Conservation (phyloP, 2,888 invertebrate species). For the Sarcophaga subvicina region DNA sequence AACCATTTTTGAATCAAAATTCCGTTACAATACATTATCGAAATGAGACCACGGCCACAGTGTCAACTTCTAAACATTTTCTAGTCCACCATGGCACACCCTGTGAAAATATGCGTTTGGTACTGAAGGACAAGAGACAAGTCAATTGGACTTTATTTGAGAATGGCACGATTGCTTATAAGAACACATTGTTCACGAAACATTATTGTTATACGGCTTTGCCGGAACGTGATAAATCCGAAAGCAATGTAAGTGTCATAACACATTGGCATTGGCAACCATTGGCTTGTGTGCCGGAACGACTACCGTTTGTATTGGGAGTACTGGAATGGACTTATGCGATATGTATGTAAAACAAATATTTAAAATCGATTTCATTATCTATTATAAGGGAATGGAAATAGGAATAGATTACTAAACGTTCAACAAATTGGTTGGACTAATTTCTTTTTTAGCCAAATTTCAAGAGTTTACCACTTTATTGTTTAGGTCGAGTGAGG, state of each 20-base stretch:
- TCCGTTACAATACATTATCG: constrained; percentile 52
- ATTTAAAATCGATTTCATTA: too few relatives aligned
- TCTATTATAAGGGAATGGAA: too few relatives aligned
- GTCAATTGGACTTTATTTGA: constrained; percentile 67
- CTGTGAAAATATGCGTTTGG: constrained; percentile 75
- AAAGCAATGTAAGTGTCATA: neutral
- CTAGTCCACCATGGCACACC: constrained; percentile 74
- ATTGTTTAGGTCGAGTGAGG: too few relatives aligned
- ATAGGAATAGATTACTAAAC: too few relatives aligned
- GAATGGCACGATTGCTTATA: constrained; percentile 75
- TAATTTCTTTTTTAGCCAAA: too few relatives aligned
- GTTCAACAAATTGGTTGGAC: too few relatives aligned
- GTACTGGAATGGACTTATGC: constrained; percentile 78
- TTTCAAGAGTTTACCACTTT: too few relatives aligned
- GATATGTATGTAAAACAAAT: constrained; percentile 73
- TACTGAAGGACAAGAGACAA: constrained; percentile 68
- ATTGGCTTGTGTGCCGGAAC: constrained; percentile 74
- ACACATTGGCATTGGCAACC: constrained; percentile 78
- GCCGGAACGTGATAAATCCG: constrained; percentile 43
- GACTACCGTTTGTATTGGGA: constrained; percentile 74
- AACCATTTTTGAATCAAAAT: constrained; percentile 54
- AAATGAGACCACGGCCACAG: constrained; percentile 70
- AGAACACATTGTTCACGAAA: constrained; percentile 74
- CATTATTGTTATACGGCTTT: constrained; percentile 75
- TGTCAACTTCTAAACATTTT: constrained; percentile 70